phyloP scores from a whole-genome alignment of 2,113 vertebrate species.

The Anoplopoma fimbria region DNA sequence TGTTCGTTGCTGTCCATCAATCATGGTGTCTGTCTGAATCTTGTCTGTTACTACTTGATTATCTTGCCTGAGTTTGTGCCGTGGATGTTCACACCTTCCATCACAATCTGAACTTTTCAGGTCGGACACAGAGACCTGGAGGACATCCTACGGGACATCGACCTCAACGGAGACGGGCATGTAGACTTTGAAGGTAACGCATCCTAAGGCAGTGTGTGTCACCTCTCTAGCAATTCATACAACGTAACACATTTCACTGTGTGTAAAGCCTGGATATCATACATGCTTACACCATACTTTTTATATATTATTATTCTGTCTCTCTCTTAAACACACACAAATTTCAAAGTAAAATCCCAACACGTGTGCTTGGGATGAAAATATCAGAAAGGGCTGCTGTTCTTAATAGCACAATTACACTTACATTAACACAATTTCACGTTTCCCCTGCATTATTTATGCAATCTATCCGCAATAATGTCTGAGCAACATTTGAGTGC shows the following conservation, averaged over 20 bases:
- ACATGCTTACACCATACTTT: neutral
- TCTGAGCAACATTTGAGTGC: neutral
- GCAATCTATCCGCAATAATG: neutral
- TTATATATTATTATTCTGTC: neutral
- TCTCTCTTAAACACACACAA: neutral
- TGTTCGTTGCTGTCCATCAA: constrained; percentile 24
- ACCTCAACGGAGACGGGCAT: constrained; percentile 96
- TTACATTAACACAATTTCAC: neutral
- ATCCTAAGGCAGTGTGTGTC: neutral
- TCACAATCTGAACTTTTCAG: constrained; percentile 66
- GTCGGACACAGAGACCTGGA: constrained; percentile 96
- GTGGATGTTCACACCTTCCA: constrained; percentile 25
- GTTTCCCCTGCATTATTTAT: neutral
- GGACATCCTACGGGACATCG: constrained; percentile 96
- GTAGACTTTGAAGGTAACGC: constrained; percentile 95
- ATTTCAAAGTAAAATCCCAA: constrained; percentile 35
- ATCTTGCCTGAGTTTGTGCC: neutral
- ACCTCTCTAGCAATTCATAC: neutral
- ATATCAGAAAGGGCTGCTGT: constrained; percentile 42
- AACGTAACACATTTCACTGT: neutral
- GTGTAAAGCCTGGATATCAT: neutral
- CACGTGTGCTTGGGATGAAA: constrained; percentile 55
- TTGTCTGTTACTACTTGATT: constrained; percentile 1
- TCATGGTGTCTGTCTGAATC: constrained; percentile 31
- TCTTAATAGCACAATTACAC: constrained; percentile 6